Conservation (phyloP, 2,113 vertebrate genomes). For the Cettia cetti region DNA sequence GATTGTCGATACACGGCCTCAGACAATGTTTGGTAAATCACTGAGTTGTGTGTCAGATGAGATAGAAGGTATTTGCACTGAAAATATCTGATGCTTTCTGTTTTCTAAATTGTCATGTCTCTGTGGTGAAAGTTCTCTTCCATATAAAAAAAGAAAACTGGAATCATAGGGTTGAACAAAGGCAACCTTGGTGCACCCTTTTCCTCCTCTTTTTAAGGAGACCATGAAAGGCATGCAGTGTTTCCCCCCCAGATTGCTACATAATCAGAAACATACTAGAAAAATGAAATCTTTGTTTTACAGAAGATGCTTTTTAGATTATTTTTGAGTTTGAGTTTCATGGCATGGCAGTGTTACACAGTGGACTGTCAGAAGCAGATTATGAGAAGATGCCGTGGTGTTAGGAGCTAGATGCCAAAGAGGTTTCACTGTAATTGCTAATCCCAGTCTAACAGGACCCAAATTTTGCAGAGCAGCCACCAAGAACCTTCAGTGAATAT, state of each 20-base stretch:
- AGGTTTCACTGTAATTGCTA: not conserved
- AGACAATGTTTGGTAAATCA: not conserved
- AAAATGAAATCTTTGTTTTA: not conserved
- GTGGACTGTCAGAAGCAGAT: not conserved
- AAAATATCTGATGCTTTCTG: not conserved
- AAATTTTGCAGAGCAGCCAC: not conserved
- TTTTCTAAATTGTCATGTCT: not conserved
- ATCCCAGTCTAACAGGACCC: not conserved
- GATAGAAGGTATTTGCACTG: not conserved
- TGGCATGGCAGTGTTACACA: rapidly evolving
- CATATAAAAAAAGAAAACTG: not conserved
- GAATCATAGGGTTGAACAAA: not conserved
- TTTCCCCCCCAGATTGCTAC: not conserved
- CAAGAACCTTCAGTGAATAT: not conserved
- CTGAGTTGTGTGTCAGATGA: not conserved
- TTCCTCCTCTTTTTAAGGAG: not conserved
- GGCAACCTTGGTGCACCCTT: not conserved
- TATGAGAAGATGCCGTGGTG: not conserved
- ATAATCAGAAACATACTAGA: not conserved
- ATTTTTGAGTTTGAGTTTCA: not conserved
- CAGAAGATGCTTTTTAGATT: not conserved
- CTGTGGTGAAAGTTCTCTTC: not conserved
- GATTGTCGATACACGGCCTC: not conserved
- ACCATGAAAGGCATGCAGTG: not conserved
- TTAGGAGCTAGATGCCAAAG: not conserved